phyloP scores from a whole-genome alignment of 1,140 invertebrate species.

The Caligus rogercresseyi region DNA sequence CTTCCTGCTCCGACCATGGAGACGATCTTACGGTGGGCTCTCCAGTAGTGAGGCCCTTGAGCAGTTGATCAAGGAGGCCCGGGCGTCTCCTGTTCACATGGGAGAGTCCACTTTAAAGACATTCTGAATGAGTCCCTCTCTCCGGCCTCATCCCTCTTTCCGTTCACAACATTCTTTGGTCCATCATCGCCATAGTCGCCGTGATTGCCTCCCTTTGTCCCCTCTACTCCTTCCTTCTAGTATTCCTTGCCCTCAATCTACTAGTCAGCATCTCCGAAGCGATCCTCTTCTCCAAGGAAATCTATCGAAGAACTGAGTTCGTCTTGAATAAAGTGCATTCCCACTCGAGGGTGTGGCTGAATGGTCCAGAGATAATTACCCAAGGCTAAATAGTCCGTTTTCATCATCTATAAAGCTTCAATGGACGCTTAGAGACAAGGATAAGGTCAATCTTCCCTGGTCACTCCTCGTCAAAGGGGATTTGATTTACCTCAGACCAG shows the following conservation, averaged over 20 bases:
- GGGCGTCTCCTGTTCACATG: not conserved
- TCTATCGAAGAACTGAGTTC: not conserved
- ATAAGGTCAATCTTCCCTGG: constrained; percentile 73
- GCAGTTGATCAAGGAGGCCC: not conserved
- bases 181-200: not conserved
- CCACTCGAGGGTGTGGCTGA: not conserved
- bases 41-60: not conserved
- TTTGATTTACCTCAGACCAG: constrained; percentile 64
- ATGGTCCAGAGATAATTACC: constrained; percentile 61
- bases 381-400: constrained; percentile 63
- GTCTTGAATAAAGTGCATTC: not conserved
- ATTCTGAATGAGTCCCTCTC: not conserved
- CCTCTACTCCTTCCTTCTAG: not conserved
- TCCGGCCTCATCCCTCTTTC: not conserved
- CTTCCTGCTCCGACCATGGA: too few relatives aligned
- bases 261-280: not conserved
- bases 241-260: not conserved
- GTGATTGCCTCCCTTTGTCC: not conserved
- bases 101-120: not conserved
- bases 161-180: not conserved
- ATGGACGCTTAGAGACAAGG: constrained; percentile 76
- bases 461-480: constrained; percentile 74
- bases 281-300: not conserved
- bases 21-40: too few relatives aligned
- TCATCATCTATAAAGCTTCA: constrained; percentile 84